phyloP scores from a whole-genome alignment of 2,888 invertebrate genomes.

The Tineola bisselliella region DNA sequence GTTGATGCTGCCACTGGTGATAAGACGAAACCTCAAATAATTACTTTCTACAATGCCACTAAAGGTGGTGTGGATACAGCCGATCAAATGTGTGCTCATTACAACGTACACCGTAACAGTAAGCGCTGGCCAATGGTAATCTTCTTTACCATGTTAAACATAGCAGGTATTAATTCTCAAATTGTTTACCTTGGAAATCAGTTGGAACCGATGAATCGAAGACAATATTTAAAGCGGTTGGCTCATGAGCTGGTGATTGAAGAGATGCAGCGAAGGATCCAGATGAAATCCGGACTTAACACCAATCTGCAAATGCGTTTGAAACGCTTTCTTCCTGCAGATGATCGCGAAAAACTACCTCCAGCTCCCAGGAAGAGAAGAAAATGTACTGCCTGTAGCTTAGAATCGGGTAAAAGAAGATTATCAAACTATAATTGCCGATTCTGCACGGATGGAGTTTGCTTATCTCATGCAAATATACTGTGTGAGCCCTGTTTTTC shows the following conservation, averaged over 20 bases:
- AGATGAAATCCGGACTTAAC: slow-evolving; percentile 13
- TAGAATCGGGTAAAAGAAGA: slow-evolving; percentile 16
- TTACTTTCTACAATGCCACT: no score
- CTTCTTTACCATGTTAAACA: neutral
- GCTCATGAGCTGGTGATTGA: slow-evolving; percentile 16
- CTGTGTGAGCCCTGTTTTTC: no score
- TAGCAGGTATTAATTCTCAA: slow-evolving; percentile 13
- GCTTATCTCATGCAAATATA: slow-evolving; percentile 16
- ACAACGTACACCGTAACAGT: no score
- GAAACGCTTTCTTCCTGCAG: slow-evolving; percentile 15
- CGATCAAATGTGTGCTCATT: no score
- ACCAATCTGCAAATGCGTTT: slow-evolving; percentile 14
- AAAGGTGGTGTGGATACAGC: no score
- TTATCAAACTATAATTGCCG: slow-evolving; percentile 16
- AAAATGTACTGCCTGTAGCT: slow-evolving; percentile 15
- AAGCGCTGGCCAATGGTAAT: no score
- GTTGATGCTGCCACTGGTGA: no score
- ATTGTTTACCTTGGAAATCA: slow-evolving; percentile 18
- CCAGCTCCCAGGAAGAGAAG: slow-evolving; percentile 14
- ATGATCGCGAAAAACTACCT: slow-evolving; percentile 14
- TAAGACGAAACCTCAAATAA: no score
- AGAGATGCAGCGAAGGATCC: slow-evolving; percentile 16
- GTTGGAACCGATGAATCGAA: slow-evolving; percentile 17
- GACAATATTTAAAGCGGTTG: slow-evolving; percentile 18
- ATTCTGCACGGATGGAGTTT: slow-evolving; percentile 16